Evolutionary conservation across 30 jellyfish, hydroid and myxozoan genomes (phyloP).

Genomic region (Sanderia malayensis): DNA sequence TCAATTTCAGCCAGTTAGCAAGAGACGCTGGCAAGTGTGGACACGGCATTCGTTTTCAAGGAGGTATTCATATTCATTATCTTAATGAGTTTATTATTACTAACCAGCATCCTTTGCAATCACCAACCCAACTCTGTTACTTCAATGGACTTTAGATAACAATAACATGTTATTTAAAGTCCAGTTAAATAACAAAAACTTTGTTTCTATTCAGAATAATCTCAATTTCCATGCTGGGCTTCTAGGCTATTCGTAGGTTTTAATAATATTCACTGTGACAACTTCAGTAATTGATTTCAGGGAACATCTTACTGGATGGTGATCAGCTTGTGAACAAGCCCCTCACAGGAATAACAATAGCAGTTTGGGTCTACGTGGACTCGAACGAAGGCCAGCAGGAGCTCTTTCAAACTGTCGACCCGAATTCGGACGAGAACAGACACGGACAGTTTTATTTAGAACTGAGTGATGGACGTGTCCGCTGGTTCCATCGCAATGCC

Average conservation of each 20-base stretch:
- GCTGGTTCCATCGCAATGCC: constrained; percentile 92
- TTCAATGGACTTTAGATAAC: too few species aligned
- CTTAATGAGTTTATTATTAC: too few species aligned
- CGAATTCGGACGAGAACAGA: constrained; percentile 74
- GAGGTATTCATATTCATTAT: constrained; percentile 80
- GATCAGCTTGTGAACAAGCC: constrained; percentile 69
- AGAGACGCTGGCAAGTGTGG: constrained; percentile 98
- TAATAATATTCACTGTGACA: too few species aligned
- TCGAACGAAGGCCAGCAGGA: constrained; percentile 89
- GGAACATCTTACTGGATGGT: constrained; percentile 77
- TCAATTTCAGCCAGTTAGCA: constrained; percentile 76
- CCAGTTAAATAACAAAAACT: too few species aligned
- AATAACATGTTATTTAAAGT: too few species aligned
- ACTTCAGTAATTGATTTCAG: too few species aligned
- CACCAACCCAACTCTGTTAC: too few species aligned
- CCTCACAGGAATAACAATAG: constrained; percentile 64
- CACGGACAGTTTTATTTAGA: constrained; percentile 93
- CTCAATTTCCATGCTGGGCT: too few species aligned
- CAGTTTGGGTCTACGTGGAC: constrained; percentile 87
- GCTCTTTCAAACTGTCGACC: constrained; percentile 82
- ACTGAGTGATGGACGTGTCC: constrained; percentile 73
- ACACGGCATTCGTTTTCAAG: constrained; percentile 94
- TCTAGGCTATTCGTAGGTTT: too few species aligned
- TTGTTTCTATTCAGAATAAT: too few species aligned
- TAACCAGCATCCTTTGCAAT: too few species aligned